Percentiles rank a stretch among this genome's conserved stretches.
Evolutionary conservation across 2,888 invertebrate genomes (phyloP).

Genomic region (Megamerina dolium): DNA sequence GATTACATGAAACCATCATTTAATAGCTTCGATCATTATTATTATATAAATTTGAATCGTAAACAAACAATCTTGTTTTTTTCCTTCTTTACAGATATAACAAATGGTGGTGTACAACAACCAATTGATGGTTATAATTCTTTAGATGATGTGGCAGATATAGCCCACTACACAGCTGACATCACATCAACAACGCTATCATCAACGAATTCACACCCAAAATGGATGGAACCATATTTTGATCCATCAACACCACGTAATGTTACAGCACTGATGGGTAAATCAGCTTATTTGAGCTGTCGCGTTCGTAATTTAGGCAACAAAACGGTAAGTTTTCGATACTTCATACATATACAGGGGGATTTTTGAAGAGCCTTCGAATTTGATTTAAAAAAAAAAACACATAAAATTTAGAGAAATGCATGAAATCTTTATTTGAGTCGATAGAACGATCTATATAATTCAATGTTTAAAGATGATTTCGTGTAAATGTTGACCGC

Average conservation of each 20-base stretch:
- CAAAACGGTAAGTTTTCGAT: conserved; percentile 46
- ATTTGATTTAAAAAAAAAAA: too few relatives aligned
- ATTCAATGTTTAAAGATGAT: too few relatives aligned
- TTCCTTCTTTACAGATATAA: conserved; percentile 35
- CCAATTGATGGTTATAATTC: conserved; percentile 46
- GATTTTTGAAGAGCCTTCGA: too few relatives aligned
- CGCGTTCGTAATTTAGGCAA: conserved; percentile 49
- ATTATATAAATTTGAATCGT: too few relatives aligned
- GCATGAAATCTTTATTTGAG: too few relatives aligned
- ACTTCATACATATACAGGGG: too few relatives aligned
- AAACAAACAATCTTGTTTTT: too few relatives aligned
- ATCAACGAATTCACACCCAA: conserved; percentile 41
- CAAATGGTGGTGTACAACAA: conserved; percentile 46
- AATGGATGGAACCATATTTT: conserved; percentile 61
- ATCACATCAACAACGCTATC: conserved; percentile 30
- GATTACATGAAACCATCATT: too few relatives aligned
- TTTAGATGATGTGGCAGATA: conserved; percentile 37
- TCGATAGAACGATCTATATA: too few relatives aligned
- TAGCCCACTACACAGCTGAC: conserved; percentile 21
- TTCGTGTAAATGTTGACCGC: too few relatives aligned
- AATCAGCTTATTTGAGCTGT: conserved; percentile 53
- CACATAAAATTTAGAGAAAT: too few relatives aligned
- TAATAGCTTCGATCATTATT: too few relatives aligned
- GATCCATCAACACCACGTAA: conserved; percentile 69
- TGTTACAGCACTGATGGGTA: conserved; percentile 74